Base-by-base conservation (phyloP, 2,888 invertebrate species). In the Synergus gifuensis region DNA sequence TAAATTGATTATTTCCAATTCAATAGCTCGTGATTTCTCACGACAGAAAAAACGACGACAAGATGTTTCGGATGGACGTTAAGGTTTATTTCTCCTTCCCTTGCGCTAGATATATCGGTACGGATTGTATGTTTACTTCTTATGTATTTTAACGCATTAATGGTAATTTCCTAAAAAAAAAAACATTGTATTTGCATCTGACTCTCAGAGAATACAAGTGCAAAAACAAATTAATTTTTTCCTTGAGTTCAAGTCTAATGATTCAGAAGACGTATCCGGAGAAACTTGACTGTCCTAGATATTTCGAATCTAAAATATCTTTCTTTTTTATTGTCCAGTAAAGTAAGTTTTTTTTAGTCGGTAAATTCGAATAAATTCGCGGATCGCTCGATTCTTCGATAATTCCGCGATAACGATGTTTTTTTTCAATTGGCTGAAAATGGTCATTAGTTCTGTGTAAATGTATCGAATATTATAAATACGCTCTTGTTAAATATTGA, bases 1-100 rank as follows among this genome's bases (percentile, higher is more conserved):
- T 40, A 44, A 28, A 66, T 42, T 44, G 3, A 42, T n/a, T 18
- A 66, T 22, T 36, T 28, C 8, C 5, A 9, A 4, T 36, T 49
- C 28, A 69, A 4, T 28, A 73, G 49, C 73, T 73, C 73, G 73
- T 73, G 54, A 73, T 28, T 54, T 73, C 36, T 73, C 73, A 49
- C 36, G 73, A 54, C 36, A 54, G 73, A 40, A 54, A 49, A 66
- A 73, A 73, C 54, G 73, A 54, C 73, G 73, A 54, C 36, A 49
- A 49, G 22, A 7, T 73, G 73, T 40, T 36, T 36, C 54, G 22
- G 54, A 73, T 73, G 73, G 73, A 73, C 54, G 73, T 73, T 73
- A 73, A 69, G 73, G 54, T 73, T 73, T 73, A 73, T 73, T 54
- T 73, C 73, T 73, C 54, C 73, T 54, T 73, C 36, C 54, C 54